phyloP scores from a whole-genome alignment of 2,113 vertebrate species.

The Serinus canaria region DNA sequence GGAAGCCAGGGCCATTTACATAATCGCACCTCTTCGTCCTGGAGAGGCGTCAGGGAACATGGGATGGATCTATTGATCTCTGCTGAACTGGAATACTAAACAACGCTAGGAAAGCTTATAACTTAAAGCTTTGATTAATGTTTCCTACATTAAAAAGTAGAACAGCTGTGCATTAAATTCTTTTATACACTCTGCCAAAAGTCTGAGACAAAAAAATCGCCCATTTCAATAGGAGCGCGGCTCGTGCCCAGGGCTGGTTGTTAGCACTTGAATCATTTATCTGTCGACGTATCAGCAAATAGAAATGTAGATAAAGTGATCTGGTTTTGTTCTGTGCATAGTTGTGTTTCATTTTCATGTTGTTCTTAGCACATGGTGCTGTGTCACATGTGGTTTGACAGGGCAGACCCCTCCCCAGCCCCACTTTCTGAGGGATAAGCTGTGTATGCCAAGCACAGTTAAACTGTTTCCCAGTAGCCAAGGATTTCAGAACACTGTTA shows the following conservation, averaged over 20 bases:
- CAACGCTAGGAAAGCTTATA: slow-evolving; percentile 76
- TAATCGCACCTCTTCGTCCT: slow-evolving; percentile 81
- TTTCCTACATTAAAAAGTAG: slow-evolving; percentile 77
- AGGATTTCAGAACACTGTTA: neutral
- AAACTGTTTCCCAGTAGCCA: neutral
- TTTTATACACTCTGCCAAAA: slow-evolving; percentile 77
- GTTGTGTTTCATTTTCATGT: neutral
- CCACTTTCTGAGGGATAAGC: neutral
- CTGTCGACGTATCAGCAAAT: neutral
- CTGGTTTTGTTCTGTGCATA: neutral
- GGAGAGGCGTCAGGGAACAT: slow-evolving; percentile 80
- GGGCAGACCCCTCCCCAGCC: neutral
- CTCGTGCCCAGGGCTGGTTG: slow-evolving; percentile 17
- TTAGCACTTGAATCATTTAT: slow-evolving; percentile 40
- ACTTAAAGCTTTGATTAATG: slow-evolving; percentile 82
- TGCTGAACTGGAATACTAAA: slow-evolving; percentile 82
- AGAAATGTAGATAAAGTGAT: neutral
- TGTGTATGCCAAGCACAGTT: neutral
- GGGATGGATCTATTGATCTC: slow-evolving; percentile 81
- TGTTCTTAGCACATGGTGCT: neutral
- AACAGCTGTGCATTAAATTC: slow-evolving; percentile 80
- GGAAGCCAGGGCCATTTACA: slow-evolving; percentile 76
- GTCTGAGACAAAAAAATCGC: slow-evolving; percentile 44
- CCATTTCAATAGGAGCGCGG: slow-evolving; percentile 58
- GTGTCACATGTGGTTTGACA: neutral